A percentile compares a stretch with the other conserved stretches of the same genome.
Conservation (phyloP, 2,113 vertebrate genomes). For the Pampusana beccarii region DNA sequence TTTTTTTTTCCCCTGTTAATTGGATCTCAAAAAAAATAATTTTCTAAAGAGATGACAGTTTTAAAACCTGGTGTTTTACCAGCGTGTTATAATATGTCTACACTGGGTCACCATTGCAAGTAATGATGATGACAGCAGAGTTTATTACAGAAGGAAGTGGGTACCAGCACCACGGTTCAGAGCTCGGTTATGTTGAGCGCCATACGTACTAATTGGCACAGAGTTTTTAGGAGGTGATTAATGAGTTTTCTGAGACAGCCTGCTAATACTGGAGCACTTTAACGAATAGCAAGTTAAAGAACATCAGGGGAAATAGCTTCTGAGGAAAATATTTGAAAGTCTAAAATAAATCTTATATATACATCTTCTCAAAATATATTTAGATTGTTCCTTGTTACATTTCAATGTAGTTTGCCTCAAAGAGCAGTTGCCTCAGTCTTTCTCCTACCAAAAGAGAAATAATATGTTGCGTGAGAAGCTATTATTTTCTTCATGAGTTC, state of each 20-base stretch:
- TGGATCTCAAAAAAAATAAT: neutral
- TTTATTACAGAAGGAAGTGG: neutral
- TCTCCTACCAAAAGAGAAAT: neutral
- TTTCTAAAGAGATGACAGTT: slow-evolving; percentile 12
- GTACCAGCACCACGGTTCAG: neutral
- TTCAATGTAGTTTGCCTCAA: neutral
- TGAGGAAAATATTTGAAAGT: neutral
- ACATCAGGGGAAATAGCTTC: neutral
- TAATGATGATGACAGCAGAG: neutral
- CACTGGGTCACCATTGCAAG: neutral
- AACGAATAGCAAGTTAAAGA: neutral
- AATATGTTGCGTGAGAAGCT: neutral
- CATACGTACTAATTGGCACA: neutral
- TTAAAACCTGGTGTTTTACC: neutral
- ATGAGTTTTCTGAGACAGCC: neutral
- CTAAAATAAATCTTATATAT: neutral
- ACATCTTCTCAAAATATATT: neutral
- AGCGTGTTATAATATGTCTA: neutral
- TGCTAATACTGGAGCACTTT: neutral
- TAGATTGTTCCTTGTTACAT: neutral
- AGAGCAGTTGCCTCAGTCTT: neutral
- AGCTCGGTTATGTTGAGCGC: neutral
- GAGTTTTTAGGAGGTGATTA: slow-evolving; percentile 2
- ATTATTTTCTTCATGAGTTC: neutral
- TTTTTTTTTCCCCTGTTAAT: neutral